These are phyloP conservation scores for Orchesella cincta DNA, from an alignment of 1,140 invertebrate genomes.

Conservation along the genomic window DNA sequence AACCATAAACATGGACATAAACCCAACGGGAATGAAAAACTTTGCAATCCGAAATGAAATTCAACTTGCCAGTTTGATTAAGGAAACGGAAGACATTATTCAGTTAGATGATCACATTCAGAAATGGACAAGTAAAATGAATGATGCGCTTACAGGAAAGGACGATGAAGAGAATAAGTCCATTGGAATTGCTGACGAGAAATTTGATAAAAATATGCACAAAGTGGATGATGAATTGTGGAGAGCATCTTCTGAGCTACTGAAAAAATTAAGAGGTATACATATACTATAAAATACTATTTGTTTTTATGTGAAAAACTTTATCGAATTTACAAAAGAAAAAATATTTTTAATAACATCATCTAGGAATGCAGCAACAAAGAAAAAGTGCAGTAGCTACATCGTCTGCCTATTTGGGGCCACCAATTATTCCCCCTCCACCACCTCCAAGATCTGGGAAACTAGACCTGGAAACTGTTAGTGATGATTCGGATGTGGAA, in stretches of 20 bases:
- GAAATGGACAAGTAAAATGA: conserved; percentile 4
- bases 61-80: not conserved
- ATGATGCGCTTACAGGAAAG: not conserved
- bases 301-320: too few relatives aligned
- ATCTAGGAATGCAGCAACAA: not conserved
- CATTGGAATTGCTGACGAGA: not conserved
- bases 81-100: conserved; percentile 16
- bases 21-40: not conserved
- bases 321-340: not conserved
- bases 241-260: conserved; percentile 6
- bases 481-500: conserved; percentile 9
- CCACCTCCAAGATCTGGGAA: not conserved
- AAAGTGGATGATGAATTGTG: conserved; percentile 6
- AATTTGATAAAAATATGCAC: not conserved
- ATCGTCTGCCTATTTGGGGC: too few relatives aligned
- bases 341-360: not conserved
- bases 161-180: not conserved
- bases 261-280: not conserved
- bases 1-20: not conserved
- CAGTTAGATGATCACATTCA: not conserved
- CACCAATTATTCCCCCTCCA: not conserved
- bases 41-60: not conserved
- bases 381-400: not conserved
- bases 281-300: too few relatives aligned
- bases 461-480: not conserved